Percentiles rank a stretch among this genome's conserved stretches.
phyloP scores from a whole-genome alignment of 2,797 vertebrate genomes.

The Sylvia borin region DNA sequence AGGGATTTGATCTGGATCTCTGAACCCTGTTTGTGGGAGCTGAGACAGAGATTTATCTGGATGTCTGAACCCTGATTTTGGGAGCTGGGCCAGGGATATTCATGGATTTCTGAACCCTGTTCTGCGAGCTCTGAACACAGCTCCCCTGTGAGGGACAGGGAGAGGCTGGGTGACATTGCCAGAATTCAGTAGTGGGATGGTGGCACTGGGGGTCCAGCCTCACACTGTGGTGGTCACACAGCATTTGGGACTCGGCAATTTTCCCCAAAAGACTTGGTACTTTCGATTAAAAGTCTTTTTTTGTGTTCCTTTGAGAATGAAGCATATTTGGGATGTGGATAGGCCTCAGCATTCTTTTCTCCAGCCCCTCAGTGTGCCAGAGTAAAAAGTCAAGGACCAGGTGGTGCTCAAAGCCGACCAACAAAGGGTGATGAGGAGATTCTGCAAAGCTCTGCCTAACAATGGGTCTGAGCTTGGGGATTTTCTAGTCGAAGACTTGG shows the following conservation, averaged over 20 bases:
- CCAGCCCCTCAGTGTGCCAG: neutral
- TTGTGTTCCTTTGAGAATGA: neutral
- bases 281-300: neutral
- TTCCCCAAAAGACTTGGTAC: neutral
- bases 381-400: neutral
- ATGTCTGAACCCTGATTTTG: neutral
- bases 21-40: neutral
- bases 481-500: constrained; percentile 26
- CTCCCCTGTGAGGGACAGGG: neutral
- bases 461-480: neutral
- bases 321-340: neutral
- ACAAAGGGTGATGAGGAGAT: neutral
- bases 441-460: neutral
- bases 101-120: neutral
- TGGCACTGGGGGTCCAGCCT: neutral
- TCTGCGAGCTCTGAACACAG: neutral
- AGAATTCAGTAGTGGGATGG: neutral
- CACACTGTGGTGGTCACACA: neutral
- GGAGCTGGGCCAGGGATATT: neutral
- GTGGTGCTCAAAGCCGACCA: neutral
- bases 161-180: neutral
- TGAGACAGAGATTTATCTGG: rapidly evolving
- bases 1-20: neutral
- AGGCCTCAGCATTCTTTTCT: neutral
- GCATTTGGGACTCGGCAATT: neutral